Base-by-base conservation (phyloP, 1,140 invertebrate genomes). In the Drosophila chauvacae region DNA sequence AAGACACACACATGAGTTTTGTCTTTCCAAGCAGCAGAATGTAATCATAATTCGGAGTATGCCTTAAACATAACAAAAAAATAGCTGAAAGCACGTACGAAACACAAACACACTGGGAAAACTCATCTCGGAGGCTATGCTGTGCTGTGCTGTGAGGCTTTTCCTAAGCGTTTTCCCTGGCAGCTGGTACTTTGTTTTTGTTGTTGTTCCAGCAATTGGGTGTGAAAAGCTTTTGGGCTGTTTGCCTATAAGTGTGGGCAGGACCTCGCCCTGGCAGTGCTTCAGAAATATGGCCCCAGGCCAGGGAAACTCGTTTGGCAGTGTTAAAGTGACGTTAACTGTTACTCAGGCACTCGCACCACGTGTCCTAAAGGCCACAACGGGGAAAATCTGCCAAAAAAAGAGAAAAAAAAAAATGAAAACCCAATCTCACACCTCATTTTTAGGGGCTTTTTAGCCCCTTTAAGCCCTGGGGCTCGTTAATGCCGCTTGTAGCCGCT, bases 11-110 rank as follows among this genome's bases (percentile, higher is more conserved):
- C 50, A 70, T 68, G 64, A 56, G 65, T 41, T 71, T 71, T 50
- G 66, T 71, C 65, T 30, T 51, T 41, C 39, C 69, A 37, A 57
- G 45, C 61, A 30, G 45, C 61, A 70, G 72, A 88, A 84, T 88
- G 85, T 90, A 88, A 88, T 88, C 84, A 88, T 88, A 88, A 88
- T 82, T 88, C 56, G 85, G 76, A 82, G 85, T 80, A 74, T 79
- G 84, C 80, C 77, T 88, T 84, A 90, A 88, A 72, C 77, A 88
- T 88, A 88, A 90, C 84, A 88, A 88, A 88, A 87, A 88, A 88
- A 88, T 90, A 88, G 85, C 84, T 90, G 48, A 50, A 55, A 78
- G 84, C 84, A 88, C 84, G 84, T 88, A 88, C 72, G 64, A 64
- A 88, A 84, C 76, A 75, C 86, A 71, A 77, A 81, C 62, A 69